phyloP scores from a whole-genome alignment of 2,113 vertebrate species.

The Tupaia chinensis region DNA sequence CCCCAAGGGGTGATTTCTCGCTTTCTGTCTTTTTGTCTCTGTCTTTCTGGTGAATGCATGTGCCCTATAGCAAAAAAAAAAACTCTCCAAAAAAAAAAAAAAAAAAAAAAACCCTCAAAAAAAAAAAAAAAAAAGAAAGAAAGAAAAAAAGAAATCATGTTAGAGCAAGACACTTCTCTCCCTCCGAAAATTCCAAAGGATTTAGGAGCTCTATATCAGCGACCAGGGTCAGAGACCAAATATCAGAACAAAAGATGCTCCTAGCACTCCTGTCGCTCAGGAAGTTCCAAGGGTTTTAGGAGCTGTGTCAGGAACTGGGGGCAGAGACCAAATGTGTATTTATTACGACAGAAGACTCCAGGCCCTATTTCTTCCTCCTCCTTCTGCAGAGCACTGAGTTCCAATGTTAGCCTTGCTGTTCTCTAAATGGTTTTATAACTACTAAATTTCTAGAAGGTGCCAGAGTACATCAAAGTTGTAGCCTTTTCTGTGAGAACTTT shows the following conservation, averaged over 20 bases:
- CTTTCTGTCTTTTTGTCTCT: no score
- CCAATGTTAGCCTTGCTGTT: not conserved
- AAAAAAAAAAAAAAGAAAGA: no score
- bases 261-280: not conserved
- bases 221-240: not conserved
- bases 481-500: not conserved
- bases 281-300: not conserved
- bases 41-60: no score
- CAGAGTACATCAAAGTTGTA: not conserved
- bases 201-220: not conserved
- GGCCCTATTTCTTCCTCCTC: not conserved
- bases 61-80: no score
- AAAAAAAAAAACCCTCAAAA: no score
- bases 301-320: not conserved
- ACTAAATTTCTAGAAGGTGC: not conserved
- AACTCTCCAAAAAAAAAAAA: no score
- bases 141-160: no score
- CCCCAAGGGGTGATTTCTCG: no score
- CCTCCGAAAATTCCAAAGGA: not conserved
- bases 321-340: not conserved
- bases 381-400: not conserved
- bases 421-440: not conserved
- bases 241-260: not conserved
- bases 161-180: no score
- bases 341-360: not conserved